These are phyloP conservation scores for Falco punctatus DNA, from an alignment of 2,113 vertebrate species.

Conservation along the genomic window DNA sequence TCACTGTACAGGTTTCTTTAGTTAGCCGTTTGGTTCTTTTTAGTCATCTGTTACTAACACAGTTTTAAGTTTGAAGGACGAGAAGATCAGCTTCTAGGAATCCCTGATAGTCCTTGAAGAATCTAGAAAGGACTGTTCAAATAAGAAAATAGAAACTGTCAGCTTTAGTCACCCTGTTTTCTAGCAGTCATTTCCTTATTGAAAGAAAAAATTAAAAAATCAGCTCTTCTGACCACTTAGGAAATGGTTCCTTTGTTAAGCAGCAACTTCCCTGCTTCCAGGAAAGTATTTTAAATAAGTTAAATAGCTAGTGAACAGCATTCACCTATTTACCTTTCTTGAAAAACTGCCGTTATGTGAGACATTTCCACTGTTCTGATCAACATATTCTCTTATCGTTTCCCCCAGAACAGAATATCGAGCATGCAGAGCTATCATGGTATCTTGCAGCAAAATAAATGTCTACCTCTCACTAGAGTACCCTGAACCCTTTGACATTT, in stretches of 20 bases:
- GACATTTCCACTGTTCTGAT: background rate
- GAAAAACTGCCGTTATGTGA: background rate
- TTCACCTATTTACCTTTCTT: background rate
- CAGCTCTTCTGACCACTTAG: background rate
- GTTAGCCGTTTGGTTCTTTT: background rate
- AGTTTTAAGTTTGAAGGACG: background rate
- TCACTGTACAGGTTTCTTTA: background rate
- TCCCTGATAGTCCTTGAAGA: background rate
- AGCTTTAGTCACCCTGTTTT: background rate
- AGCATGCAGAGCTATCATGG: background rate
- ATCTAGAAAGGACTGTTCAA: background rate
- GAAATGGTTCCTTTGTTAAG: background rate
- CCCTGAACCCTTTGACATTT: background rate
- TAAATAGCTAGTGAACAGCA: background rate
- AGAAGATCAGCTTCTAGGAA: background rate
- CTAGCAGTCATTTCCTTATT: background rate
- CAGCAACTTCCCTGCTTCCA: background rate
- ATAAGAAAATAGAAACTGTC: background rate
- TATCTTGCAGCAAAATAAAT: background rate
- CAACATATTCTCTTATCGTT: background rate
- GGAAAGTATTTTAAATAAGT: background rate
- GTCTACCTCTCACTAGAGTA: background rate
- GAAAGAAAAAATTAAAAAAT: background rate
- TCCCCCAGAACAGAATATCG: background rate
- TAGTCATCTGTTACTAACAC: background rate